Conservation (phyloP, 2,113 vertebrate genomes). For the Prunella fulvescens region DNA sequence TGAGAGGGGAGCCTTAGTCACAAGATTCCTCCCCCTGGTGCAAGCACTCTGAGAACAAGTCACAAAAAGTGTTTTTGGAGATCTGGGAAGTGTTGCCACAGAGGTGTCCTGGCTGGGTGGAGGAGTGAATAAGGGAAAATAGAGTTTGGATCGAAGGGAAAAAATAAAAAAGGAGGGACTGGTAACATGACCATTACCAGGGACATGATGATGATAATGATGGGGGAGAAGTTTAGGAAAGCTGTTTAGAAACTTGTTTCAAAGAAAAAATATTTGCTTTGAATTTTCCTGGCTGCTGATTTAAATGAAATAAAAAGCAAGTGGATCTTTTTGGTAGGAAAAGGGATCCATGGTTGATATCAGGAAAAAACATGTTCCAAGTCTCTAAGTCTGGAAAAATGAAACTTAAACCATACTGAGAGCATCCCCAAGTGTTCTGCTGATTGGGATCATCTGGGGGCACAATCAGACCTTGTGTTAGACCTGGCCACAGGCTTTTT, state of each 20-base stretch:
- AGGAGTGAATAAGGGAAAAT: background rate
- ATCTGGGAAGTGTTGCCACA: background rate
- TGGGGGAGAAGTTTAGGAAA: background rate
- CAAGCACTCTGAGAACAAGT: background rate
- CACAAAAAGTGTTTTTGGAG: background rate
- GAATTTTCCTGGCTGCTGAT: background rate
- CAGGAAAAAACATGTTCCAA: background rate
- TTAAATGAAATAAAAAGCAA: background rate
- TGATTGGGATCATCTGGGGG: background rate
- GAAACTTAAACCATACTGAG: accelerated
- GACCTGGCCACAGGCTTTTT: background rate
- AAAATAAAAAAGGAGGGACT: background rate
- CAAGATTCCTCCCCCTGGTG: background rate
- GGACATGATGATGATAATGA: background rate
- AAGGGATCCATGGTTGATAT: background rate
- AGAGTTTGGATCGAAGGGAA: background rate
- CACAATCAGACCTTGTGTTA: background rate
- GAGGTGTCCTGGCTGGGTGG: background rate
- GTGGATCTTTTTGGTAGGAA: background rate
- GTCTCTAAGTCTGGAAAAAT: background rate
- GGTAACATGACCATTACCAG: background rate
- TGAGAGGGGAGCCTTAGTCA: background rate
- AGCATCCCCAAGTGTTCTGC: background rate
- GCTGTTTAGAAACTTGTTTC: background rate
- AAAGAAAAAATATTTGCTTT: background rate